A percentile compares a stretch with the other conserved stretches of the same genome.
Conservation (phyloP, 2,797 vertebrate species). For the Podarcis siculus region DNA sequence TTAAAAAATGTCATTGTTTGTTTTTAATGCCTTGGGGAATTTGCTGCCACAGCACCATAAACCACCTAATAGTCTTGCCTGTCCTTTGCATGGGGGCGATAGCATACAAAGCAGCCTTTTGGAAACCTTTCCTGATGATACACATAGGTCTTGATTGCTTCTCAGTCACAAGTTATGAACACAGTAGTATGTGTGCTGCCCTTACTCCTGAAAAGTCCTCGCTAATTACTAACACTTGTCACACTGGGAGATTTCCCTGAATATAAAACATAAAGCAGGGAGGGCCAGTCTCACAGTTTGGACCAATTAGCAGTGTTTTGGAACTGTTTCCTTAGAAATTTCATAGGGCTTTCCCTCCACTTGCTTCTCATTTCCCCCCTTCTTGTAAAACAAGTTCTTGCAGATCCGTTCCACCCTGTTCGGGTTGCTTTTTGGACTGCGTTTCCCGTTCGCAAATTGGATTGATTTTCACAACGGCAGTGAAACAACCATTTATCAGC, state of each 20-base stretch:
- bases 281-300: background rate
- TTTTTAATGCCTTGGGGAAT: background rate
- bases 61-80: background rate
- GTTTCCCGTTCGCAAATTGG: background rate
- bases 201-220: background rate
- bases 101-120: background rate
- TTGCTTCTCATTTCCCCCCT: accelerated
- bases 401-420: background rate
- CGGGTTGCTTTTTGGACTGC: background rate
- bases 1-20: background rate
- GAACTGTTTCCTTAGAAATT: background rate
- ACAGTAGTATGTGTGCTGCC: background rate
- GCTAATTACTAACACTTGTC: background rate
- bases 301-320: background rate
- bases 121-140: background rate
- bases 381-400: background rate
- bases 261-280: background rate
- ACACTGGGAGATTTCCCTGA: background rate
- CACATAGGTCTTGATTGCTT: background rate
- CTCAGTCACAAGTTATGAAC: background rate
- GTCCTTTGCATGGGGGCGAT: background rate
- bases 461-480: background rate
- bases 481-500: background rate
- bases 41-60: background rate
- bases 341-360: background rate